Evolutionary conservation across 2,797 vertebrate species (phyloP).

Genomic region (Mus spretus): DNA sequence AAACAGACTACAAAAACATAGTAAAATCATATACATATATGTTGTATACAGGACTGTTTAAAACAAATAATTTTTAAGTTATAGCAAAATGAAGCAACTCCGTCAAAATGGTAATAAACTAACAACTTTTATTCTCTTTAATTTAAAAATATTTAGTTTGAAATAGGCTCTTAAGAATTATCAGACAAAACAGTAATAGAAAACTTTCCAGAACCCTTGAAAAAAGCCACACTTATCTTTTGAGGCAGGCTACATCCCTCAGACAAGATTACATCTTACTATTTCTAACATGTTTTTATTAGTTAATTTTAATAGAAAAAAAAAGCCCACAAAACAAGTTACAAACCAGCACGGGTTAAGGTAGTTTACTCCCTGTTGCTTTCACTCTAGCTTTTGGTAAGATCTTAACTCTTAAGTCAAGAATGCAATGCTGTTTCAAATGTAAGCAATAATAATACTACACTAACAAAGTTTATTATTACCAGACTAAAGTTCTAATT

Average conservation of each 20-base stretch:
- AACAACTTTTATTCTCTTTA: not conserved
- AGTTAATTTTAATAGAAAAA: not conserved
- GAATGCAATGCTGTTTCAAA: not conserved
- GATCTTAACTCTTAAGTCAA: not conserved
- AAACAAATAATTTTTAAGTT: not conserved
- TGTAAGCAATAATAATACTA: not conserved
- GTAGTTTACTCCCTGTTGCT: not conserved
- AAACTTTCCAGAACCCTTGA: not conserved
- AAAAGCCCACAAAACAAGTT: not conserved
- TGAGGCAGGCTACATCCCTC: not conserved
- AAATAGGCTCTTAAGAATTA: not conserved
- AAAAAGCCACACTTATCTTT: not conserved
- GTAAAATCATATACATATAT: not conserved
- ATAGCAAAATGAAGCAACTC: not conserved
- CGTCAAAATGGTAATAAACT: not conserved
- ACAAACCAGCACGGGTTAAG: not conserved
- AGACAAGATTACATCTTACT: not conserved
- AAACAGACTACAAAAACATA: not conserved
- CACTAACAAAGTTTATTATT: not conserved
- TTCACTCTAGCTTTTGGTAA: not conserved
- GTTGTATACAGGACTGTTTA: not conserved
- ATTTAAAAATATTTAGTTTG: conserved; percentile 26
- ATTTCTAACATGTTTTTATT: conserved; percentile 23
- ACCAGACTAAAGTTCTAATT: not conserved
- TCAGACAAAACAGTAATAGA: not conserved